Evolutionary conservation across 92 coral and sea anemone genomes (phyloP), one percentile per base, ranked within the genome.

Genomic region (Diadumene lineata): DNA sequence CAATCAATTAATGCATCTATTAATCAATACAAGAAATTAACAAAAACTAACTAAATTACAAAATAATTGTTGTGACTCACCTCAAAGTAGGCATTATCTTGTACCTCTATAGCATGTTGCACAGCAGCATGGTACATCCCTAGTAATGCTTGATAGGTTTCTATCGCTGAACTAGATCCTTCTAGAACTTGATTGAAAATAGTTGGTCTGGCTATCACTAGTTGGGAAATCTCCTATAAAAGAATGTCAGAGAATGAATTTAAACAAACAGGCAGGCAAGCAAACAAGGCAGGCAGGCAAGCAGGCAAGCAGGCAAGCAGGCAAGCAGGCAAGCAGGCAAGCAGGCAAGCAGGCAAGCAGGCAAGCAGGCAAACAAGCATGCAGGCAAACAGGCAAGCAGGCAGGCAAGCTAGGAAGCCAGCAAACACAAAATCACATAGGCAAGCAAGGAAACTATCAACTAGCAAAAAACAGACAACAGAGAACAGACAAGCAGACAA

Each of bases 141-240:
- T 19, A 96, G 85, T 1, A 96, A 69, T 22, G 99, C 97, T 66
- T 82, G 87, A 61, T 83, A 87, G 1, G 99, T 92, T 44, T 91
- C 93, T 33, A 74, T 66, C 48, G 90, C 93, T 21, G 85, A 82
- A 3, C 78, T 26, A 31, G 82, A 87, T 38, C 70, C 82, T 66
- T 56, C 89, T 0, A 96, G 88, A 31, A 92, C 94, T 72, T 93
- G 91, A 30, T 79, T 82, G 75, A 92, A 81, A 31, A 96, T 90
- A 55, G 97, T 89, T 22, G 97, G 91, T 10, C 99, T 89, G 63
- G 92, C 97, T 33, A 96, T 85, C 18, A 96, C 81, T 56, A 96
- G 73, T 80, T 88, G 99, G n/a, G 97, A 84, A 61, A 96, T 79
- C 77, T 96, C 99, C 98, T 93, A 73, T 1, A 33, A 16, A 69